Percentiles rank a stretch among this genome's conserved stretches.
Evolutionary conservation across 2,888 invertebrate species (phyloP).

Genomic region (Prosopocoilus inquinatus): DNA sequence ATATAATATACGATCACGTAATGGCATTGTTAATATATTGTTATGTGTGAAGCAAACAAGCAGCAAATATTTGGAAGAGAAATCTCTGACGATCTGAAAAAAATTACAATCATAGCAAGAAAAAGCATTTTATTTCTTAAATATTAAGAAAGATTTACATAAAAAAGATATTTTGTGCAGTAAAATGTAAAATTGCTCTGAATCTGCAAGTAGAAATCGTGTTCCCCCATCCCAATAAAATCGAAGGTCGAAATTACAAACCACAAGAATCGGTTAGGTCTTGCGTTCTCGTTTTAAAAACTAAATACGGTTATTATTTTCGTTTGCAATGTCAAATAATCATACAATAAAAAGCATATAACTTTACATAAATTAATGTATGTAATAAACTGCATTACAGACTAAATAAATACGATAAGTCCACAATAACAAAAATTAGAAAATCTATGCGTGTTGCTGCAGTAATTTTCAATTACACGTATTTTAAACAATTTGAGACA

Average conservation of each 20-base stretch:
- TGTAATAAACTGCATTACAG: constrained; percentile 18
- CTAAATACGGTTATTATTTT: constrained; percentile 10
- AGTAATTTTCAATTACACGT: constrained; percentile 4
- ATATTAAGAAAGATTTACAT: constrained; percentile 42
- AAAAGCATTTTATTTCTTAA: constrained; percentile 44
- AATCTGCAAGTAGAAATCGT: constrained; percentile 17
- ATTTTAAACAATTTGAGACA: constrained; percentile 2
- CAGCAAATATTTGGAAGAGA: constrained; percentile 7
- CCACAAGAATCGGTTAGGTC: constrained; percentile 5
- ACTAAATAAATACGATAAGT: constrained; percentile 9
- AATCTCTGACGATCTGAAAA: constrained; percentile 7
- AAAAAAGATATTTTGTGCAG: constrained; percentile 41
- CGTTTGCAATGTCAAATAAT: constrained; percentile 17
- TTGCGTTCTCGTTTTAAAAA: constrained; percentile 4
- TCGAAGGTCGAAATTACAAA: constrained; percentile 14
- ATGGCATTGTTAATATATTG: no score
- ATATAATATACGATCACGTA: no score
- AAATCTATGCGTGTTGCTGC: background rate
- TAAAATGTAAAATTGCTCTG: constrained; percentile 23
- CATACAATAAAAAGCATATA: constrained; percentile 19
- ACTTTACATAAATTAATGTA: constrained; percentile 18
- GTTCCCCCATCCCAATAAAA: constrained; percentile 13
- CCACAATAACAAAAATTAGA: constrained; percentile 4
- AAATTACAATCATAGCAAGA: constrained; percentile 31
- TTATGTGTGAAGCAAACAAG: constrained; percentile 1